Percentiles rank a stretch among this genome's conserved stretches.
Evolutionary conservation across 2,888 invertebrate genomes (phyloP).

Genomic region (Eulithis testata): DNA sequence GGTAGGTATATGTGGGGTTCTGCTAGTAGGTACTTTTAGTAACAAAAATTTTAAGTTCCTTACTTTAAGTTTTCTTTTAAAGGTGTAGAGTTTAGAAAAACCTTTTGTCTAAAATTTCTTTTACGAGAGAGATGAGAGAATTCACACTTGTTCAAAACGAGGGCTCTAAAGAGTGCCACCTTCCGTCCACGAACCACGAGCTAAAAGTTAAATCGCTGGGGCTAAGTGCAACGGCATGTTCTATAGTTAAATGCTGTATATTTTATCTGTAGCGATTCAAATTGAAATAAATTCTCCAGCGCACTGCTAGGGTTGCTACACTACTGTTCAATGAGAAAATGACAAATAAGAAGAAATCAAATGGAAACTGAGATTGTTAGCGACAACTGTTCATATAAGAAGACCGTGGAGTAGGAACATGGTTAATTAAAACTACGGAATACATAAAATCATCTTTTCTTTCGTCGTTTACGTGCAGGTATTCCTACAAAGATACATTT

Average conservation of each 20-base stretch:
- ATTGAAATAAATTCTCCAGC: conserved; percentile 40
- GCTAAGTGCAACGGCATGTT: conserved; percentile 42
- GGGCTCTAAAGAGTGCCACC: conserved; percentile 18
- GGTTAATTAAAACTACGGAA: too few species aligned
- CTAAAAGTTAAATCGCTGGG: conserved; percentile 33
- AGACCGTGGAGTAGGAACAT: neutral
- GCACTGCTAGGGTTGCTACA: conserved; percentile 9
- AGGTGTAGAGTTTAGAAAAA: conserved; percentile 3
- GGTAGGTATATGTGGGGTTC: neutral
- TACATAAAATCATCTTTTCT: too few species aligned
- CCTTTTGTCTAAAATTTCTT: conserved; percentile 8
- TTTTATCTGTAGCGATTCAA: conserved; percentile 36
- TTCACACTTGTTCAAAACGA: conserved; percentile 24
- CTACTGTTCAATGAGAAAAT: neutral
- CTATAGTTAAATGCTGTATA: conserved; percentile 39
- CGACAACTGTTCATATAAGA: neutral
- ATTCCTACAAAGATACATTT: too few species aligned
- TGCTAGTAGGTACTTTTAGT: neutral
- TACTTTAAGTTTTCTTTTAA: neutral
- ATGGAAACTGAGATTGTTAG: conserved; percentile 1
- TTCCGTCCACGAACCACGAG: conserved; percentile 18
- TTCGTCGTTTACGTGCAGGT: too few species aligned
- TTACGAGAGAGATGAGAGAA: conserved; percentile 6
- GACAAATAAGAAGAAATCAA: neutral
- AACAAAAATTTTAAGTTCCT: neutral